phyloP scores from a whole-genome alignment of 2,888 invertebrate species.

The Schizaphis graminum region DNA sequence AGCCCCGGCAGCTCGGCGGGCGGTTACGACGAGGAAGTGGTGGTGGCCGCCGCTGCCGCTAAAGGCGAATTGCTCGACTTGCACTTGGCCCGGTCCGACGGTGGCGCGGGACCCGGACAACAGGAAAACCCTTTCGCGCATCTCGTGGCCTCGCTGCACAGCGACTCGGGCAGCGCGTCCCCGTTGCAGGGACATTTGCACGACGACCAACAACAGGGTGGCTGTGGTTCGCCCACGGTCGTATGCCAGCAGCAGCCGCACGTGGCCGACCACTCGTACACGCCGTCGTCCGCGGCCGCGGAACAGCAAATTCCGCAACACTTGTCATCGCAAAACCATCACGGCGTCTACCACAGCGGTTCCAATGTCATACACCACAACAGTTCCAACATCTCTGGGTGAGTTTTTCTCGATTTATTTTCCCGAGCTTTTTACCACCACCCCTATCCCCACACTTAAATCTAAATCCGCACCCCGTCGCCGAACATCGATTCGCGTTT shows the following conservation, averaged over 20 bases:
- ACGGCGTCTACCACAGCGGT: slow-evolving; percentile 21
- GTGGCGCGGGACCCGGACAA: slow-evolving; percentile 4
- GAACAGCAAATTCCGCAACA: slow-evolving; percentile 49
- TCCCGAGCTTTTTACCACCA: neutral
- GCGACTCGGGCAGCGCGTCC: slow-evolving; percentile 56
- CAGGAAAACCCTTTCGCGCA: slow-evolving; percentile 55
- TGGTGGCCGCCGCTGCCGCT: slow-evolving; percentile 1
- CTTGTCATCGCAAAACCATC: neutral
- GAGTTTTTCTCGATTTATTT: neutral
- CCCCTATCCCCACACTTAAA: neutral
- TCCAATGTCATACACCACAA: slow-evolving; percentile 59
- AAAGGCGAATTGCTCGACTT: slow-evolving; percentile 51
- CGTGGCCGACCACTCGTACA: slow-evolving; percentile 62
- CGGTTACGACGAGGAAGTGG: slow-evolving; percentile 49
- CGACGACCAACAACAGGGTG: slow-evolving; percentile 40
- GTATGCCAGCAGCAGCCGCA: slow-evolving; percentile 56
- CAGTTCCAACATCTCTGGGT: slow-evolving; percentile 46
- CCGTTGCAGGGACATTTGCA: slow-evolving; percentile 40
- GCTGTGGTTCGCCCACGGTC: slow-evolving; percentile 33
- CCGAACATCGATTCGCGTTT: neutral
- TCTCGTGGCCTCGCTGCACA: slow-evolving; percentile 57
- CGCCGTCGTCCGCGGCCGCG: slow-evolving; percentile 23
- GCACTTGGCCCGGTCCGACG: slow-evolving; percentile 36
- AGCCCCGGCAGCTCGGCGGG: slow-evolving; percentile 54
- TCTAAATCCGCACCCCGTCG: neutral